Conservation (phyloP, 2,113 vertebrate genomes). For the Amblyornis subalaris region DNA sequence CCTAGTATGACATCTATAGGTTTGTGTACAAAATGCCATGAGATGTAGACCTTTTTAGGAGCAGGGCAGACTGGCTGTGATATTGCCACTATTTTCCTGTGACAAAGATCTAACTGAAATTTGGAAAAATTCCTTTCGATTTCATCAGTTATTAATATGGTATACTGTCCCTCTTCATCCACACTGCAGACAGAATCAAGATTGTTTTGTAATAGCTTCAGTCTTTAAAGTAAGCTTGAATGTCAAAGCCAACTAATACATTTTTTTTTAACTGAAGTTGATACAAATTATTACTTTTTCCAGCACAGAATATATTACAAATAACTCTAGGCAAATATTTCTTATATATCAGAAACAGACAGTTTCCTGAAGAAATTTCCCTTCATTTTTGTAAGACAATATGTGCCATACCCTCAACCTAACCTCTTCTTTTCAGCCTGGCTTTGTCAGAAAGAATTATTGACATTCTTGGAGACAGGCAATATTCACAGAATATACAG, state of each 20-base stretch:
- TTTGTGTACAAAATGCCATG: not conserved
- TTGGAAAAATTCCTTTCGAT: not conserved
- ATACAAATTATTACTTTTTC: not conserved
- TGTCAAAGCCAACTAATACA: not conserved
- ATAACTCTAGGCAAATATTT: not conserved
- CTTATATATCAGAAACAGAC: not conserved
- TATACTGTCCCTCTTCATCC: not conserved
- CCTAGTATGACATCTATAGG: not conserved
- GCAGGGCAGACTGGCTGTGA: not conserved
- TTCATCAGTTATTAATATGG: not conserved
- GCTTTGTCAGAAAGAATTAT: slow-evolving; percentile 38
- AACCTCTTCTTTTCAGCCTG: not conserved
- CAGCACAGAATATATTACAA: not conserved
- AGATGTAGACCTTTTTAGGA: not conserved
- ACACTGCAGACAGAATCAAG: not conserved
- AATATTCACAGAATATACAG: slow-evolving; percentile 60
- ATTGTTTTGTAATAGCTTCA: not conserved
- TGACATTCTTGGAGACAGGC: slow-evolving; percentile 31
- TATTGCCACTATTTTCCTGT: not conserved
- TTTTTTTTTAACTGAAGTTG: not conserved
- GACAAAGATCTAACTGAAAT: not conserved
- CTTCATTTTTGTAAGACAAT: not conserved
- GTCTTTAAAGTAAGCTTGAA: not conserved
- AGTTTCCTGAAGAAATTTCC: not conserved
- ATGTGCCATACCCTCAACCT: not conserved